Conservation (phyloP, 92 coral and sea anemone genomes). For the Parazoanthus darwini region DNA sequence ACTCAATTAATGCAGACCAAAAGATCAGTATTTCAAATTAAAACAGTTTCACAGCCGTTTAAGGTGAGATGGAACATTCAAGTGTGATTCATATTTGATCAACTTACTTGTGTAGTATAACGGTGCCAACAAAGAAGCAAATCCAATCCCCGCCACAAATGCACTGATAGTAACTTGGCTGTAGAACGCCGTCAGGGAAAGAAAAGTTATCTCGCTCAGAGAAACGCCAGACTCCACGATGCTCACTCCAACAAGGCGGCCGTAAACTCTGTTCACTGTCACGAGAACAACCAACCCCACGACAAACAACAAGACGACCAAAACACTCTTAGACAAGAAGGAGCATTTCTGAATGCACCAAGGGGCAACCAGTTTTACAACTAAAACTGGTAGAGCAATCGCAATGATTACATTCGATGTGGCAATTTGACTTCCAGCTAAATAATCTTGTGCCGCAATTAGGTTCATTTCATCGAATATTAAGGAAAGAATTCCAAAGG, state of each 20-base stretch:
- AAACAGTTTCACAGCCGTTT: too few species aligned
- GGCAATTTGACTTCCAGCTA: constrained; percentile 74
- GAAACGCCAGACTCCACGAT: constrained; percentile 83
- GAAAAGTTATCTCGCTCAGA: constrained; percentile 71
- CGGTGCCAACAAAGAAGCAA: constrained; percentile 79
- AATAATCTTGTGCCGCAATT: constrained; percentile 76
- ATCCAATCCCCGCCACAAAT: constrained; percentile 86
- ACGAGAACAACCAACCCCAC: constrained; percentile 61
- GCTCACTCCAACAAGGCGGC: constrained; percentile 69
- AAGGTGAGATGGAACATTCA: too few species aligned
- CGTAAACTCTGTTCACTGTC: constrained; percentile 49
- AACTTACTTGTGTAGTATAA: constrained; percentile 79
- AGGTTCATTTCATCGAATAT: constrained; percentile 78
- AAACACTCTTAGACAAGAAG: constrained; percentile 50
- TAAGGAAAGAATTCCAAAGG: constrained; percentile 68
- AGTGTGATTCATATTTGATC: background rate
- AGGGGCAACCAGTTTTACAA: constrained; percentile 64
- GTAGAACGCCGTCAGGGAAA: constrained; percentile 82
- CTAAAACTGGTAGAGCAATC: constrained; percentile 74
- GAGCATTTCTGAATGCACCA: constrained; percentile 77
- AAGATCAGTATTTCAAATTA: too few species aligned
- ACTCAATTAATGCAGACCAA: too few species aligned
- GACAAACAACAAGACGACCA: constrained; percentile 50
- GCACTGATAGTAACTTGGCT: constrained; percentile 74
- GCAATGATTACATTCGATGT: constrained; percentile 74